A percentile compares a stretch with the other conserved stretches of the same genome.
Evolutionary conservation across 2,797 vertebrate genomes (phyloP).

Genomic region (Gymnothorax javanicus): DNA sequence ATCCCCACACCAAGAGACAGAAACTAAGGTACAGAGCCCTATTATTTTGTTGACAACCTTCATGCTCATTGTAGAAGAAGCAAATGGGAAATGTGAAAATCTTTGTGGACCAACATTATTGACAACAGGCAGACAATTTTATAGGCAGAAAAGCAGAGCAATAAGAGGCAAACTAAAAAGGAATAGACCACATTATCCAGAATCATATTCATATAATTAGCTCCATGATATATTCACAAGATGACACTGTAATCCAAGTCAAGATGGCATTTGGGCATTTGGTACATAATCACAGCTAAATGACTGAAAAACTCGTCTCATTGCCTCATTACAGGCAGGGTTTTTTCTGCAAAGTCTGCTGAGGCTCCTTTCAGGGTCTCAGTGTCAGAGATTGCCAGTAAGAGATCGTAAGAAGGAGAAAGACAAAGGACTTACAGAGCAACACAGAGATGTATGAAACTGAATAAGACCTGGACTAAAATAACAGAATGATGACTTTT

Average conservation of each 20-base stretch:
- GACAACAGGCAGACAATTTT: neutral
- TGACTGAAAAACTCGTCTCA: neutral
- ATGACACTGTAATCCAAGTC: neutral
- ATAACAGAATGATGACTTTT: too few relatives aligned
- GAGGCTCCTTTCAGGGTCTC: too few relatives aligned
- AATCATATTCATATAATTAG: neutral
- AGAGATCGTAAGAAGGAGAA: too few relatives aligned
- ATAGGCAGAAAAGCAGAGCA: too few relatives aligned
- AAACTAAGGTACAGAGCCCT: neutral
- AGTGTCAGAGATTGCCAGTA: too few relatives aligned
- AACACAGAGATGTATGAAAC: too few relatives aligned
- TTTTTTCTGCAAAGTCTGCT: too few relatives aligned
- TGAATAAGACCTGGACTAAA: too few relatives aligned
- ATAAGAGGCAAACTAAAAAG: neutral
- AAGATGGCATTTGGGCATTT: neutral
- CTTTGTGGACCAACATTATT: neutral
- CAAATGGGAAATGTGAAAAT: neutral
- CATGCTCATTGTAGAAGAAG: neutral
- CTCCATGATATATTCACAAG: neutral
- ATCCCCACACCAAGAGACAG: neutral
- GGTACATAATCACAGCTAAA: too few relatives aligned
- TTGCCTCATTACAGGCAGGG: neutral
- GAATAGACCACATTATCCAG: neutral
- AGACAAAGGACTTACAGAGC: too few relatives aligned
- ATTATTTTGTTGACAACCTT: conserved; percentile 3